Evolutionary conservation across 2,113 vertebrate species (phyloP).

Genomic region (Rhinoderma darwinii): DNA sequence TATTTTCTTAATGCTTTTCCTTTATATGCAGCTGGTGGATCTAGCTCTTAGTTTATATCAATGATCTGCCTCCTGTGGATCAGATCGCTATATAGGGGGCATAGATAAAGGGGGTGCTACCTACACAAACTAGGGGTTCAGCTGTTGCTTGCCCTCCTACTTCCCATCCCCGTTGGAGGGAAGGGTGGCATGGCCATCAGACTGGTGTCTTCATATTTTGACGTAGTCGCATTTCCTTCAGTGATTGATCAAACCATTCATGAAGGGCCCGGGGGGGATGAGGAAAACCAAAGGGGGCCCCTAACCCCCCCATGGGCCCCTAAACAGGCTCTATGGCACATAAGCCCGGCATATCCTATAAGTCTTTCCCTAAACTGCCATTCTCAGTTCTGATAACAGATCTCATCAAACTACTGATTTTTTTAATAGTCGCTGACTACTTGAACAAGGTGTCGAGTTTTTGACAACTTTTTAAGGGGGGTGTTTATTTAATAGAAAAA

Average conservation of each 20-base stretch:
- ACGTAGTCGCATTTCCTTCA: no score
- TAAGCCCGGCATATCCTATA: neutral
- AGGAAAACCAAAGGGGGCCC: neutral
- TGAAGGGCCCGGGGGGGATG: no score
- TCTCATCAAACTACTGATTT: neutral
- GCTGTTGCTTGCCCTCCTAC: no score
- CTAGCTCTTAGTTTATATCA: neutral
- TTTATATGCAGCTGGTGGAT: neutral
- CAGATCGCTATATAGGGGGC: neutral
- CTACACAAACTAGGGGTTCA: no score
- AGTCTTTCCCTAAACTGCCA: neutral
- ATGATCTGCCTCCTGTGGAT: neutral
- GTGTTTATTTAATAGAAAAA: no score
- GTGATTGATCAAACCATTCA: no score
- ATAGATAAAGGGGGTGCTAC: neutral
- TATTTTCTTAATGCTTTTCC: neutral
- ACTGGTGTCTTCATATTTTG: no score
- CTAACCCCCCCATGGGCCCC: neutral
- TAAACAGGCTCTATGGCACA: no score
- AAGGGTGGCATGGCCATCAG: no score
- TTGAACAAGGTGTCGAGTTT: neutral
- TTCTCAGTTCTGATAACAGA: neutral
- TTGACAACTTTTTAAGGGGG: neutral
- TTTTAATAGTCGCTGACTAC: neutral
- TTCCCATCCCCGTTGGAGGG: no score